A percentile compares a stretch with the other conserved stretches of the same genome.
Evolutionary conservation across 2,113 vertebrate genomes (phyloP).

Genomic region (Halcyon senegalensis): DNA sequence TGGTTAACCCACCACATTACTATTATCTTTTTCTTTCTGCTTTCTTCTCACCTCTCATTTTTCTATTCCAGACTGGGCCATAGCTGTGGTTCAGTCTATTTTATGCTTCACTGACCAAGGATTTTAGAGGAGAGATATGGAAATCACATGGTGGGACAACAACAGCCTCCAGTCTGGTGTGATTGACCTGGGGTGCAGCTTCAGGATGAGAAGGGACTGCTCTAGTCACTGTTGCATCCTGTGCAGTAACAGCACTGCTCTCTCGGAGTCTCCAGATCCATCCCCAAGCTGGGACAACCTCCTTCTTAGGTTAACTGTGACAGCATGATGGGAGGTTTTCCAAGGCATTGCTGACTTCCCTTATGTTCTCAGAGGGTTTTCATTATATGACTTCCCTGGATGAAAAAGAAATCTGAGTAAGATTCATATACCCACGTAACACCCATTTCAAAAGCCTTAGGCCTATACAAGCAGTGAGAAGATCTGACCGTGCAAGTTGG

Average conservation of each 20-base stretch:
- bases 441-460: neutral
- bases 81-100: neutral
- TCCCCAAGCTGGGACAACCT: neutral
- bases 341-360: neutral
- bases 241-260: neutral
- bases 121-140: neutral
- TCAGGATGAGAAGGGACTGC: neutral
- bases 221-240: neutral
- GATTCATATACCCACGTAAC: neutral
- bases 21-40: neutral
- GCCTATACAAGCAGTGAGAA: neutral
- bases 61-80: neutral
- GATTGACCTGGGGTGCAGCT: neutral
- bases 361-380: neutral
- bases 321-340: neutral
- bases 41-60: neutral
- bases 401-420: neutral
- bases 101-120: neutral
- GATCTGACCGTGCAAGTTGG: neutral
- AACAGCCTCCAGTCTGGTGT: neutral
- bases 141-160: neutral
- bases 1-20: neutral
- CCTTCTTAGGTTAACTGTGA: neutral
- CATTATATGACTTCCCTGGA: neutral
- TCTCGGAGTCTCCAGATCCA: neutral